phyloP scores from a whole-genome alignment of 2,113 vertebrate genomes.

The Tachysurus fulvidraco region DNA sequence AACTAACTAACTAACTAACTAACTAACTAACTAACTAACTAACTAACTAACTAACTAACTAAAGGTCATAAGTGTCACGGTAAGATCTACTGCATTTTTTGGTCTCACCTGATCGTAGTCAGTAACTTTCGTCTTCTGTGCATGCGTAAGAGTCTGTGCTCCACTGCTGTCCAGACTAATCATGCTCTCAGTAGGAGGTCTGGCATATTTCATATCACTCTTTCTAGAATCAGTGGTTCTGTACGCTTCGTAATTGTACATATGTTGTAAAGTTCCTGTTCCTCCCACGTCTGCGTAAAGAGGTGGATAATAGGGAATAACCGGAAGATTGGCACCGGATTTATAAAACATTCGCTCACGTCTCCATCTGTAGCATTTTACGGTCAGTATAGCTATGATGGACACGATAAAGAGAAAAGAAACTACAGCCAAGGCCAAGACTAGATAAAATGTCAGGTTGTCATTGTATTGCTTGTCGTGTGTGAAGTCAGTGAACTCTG shows the following conservation, averaged over 20 bases:
- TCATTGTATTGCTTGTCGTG: constrained; percentile 49
- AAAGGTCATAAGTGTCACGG: no score
- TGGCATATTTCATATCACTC: constrained; percentile 51
- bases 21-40: no score
- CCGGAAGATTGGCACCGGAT: constrained; percentile 52
- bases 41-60: no score
- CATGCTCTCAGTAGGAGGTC: constrained; percentile 7
- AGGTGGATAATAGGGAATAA: constrained; percentile 59
- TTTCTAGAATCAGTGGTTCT: constrained; percentile 54
- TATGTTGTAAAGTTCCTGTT: constrained; percentile 57
- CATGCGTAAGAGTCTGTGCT: no score
- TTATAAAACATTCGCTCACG: constrained; percentile 47
- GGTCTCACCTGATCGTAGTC: no score
- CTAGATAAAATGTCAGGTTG: constrained; percentile 48
- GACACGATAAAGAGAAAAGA: constrained; percentile 56
- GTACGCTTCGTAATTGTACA: constrained; percentile 56
- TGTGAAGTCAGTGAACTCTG: constrained; percentile 48
- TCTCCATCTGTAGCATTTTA: constrained; percentile 61
- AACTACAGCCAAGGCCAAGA: constrained; percentile 47
- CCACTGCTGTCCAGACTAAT: no score
- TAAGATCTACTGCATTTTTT: background rate
- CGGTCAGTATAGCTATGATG: constrained; percentile 51
- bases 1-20: no score
- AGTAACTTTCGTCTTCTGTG: background rate
- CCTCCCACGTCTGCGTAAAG: constrained; percentile 55